Percentiles rank a stretch among this genome's conserved stretches.
These are phyloP conservation scores for Delphinapterus leucas DNA, from an alignment of 2,113 vertebrate genomes.

Conservation along the genomic window DNA sequence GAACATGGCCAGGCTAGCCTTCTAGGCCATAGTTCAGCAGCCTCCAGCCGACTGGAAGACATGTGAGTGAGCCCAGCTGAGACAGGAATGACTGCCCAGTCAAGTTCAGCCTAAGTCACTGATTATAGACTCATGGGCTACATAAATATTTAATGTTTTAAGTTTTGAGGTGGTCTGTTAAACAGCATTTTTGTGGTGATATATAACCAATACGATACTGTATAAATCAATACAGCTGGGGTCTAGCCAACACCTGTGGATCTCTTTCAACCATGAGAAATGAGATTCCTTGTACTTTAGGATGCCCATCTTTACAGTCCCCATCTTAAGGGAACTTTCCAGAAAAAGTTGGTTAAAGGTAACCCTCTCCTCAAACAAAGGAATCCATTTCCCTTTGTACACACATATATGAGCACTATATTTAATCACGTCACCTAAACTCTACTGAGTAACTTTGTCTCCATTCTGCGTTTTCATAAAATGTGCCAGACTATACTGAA, in stretches of 20 bases:
- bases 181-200: background rate
- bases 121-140: background rate
- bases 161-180: background rate
- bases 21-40: background rate
- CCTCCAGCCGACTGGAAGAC: background rate
- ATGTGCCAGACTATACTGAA: background rate
- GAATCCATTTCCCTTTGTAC: background rate
- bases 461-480: background rate
- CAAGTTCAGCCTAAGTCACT: background rate
- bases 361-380: background rate
- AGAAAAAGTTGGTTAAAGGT: background rate
- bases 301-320: background rate
- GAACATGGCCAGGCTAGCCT: background rate
- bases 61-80: background rate
- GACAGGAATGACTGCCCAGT: background rate
- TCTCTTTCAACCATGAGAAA: background rate
- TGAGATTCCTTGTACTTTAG: background rate
- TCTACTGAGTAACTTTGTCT: background rate
- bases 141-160: background rate
- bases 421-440: background rate
- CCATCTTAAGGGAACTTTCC: background rate
- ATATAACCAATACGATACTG: background rate
- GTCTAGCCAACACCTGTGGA: background rate
- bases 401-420: background rate
- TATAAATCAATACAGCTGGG: background rate